A percentile compares a stretch with the other conserved stretches of the same genome.
Evolutionary conservation across 2,797 vertebrate genomes (phyloP).

Genomic region (Geotrypetes seraphini): DNA sequence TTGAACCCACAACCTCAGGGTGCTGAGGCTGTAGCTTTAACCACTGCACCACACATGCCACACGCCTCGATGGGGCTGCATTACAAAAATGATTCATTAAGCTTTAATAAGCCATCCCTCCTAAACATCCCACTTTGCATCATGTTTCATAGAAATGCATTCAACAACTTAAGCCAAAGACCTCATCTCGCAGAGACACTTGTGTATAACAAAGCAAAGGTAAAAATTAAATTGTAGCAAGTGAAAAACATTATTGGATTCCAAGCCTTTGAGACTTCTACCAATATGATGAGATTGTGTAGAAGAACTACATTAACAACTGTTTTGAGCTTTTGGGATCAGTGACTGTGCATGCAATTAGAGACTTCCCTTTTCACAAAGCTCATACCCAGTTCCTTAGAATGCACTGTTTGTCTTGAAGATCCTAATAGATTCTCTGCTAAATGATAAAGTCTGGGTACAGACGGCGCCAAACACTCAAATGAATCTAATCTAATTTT

Average conservation of each 20-base stretch:
- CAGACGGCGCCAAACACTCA: background rate
- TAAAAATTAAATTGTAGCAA: conserved; percentile 3
- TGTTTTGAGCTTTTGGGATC: conserved; percentile 22
- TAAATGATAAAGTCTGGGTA: conserved; percentile 19
- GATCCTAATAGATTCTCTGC: background rate
- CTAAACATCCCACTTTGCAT: conserved; percentile 1
- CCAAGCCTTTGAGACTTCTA: conserved; percentile 15
- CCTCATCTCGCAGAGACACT: conserved; percentile 1
- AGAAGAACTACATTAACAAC: conserved; percentile 21
- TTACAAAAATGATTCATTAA: conserved; percentile 2
- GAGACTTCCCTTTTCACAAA: conserved; percentile 10
- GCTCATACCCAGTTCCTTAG: background rate
- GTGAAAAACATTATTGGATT: conserved; percentile 3
- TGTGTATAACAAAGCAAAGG: background rate
- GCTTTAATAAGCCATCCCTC: background rate
- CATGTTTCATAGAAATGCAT: conserved; percentile 12
- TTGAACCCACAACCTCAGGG: too few relatives aligned
- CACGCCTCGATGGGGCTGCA: too few relatives aligned
- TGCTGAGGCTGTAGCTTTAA: too few relatives aligned
- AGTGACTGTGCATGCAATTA: conserved; percentile 1
- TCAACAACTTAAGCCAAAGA: conserved; percentile 1
- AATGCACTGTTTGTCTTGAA: background rate
- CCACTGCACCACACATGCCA: too few relatives aligned
- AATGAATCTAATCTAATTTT: too few relatives aligned
- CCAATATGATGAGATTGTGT: conserved; percentile 20